Evolutionary conservation across 2,113 vertebrate species (phyloP).

Genomic region (Rynchops niger): DNA sequence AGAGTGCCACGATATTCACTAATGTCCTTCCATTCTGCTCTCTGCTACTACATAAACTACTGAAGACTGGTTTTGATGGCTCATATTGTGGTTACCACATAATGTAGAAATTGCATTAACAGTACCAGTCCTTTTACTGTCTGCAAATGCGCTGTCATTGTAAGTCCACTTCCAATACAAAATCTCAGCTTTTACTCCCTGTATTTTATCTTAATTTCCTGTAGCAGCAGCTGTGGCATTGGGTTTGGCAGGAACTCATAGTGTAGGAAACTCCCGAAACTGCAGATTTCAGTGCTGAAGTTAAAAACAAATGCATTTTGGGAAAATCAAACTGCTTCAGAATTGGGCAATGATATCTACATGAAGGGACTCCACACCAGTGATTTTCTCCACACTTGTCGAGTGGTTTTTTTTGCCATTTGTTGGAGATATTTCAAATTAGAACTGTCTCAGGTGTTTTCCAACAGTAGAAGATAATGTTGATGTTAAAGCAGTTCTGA

Average conservation of each 20-base stretch:
- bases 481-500: background rate
- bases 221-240: background rate
- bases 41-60: background rate
- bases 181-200: background rate
- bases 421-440: background rate
- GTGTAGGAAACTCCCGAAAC: background rate
- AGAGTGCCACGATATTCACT: background rate
- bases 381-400: background rate
- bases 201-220: background rate
- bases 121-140: background rate
- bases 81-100: background rate
- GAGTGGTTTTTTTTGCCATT: background rate
- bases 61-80: background rate
- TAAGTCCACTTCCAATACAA: background rate
- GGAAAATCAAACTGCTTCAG: background rate
- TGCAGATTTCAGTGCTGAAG: background rate
- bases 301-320: background rate
- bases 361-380: background rate
- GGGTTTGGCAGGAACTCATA: background rate
- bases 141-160: background rate
- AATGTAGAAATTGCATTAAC: background rate
- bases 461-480: background rate
- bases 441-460: background rate
- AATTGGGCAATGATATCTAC: background rate
- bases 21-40: background rate